A percentile compares a stretch with the other conserved stretches of the same genome.
These are phyloP conservation scores for Phaenicophaeus curvirostris DNA, from an alignment of 2,797 vertebrate genomes.

Conservation along the genomic window DNA sequence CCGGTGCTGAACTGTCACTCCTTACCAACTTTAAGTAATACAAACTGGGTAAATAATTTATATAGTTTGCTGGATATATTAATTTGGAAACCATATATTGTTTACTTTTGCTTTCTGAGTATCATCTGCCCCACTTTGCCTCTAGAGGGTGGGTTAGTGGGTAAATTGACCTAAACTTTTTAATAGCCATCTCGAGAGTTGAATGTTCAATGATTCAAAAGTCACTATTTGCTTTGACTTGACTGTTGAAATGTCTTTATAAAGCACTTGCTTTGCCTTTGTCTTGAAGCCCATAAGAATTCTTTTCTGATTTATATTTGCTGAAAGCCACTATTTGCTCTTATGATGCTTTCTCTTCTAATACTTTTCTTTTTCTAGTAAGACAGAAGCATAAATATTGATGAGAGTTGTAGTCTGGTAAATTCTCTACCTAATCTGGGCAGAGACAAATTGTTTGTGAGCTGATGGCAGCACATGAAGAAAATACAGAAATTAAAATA, in stretches of 20 bases:
- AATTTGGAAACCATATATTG: neutral
- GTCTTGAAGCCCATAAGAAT: neutral
- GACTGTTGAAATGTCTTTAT: neutral
- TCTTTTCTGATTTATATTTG: neutral
- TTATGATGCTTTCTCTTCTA: neutral
- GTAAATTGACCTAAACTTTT: neutral
- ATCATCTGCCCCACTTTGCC: neutral
- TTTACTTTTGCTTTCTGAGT: neutral
- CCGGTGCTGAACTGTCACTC: neutral
- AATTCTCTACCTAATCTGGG: neutral
- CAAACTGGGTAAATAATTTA: neutral
- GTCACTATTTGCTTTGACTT: conserved; percentile 4
- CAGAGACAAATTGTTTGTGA: neutral
- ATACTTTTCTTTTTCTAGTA: neutral
- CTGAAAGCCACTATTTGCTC: neutral
- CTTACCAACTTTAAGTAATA: neutral
- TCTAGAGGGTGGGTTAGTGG: neutral
- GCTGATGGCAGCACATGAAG: neutral
- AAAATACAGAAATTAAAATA: neutral
- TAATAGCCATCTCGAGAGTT: neutral
- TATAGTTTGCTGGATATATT: neutral
- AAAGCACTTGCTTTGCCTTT: neutral
- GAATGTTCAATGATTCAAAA: neutral
- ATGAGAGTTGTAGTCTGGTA: neutral
- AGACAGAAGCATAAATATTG: conserved; percentile 2